Evolutionary conservation across 1,140 invertebrate species (phyloP), one percentile per base, ranked within the genome.

Genomic region (Arion vulgaris): DNA sequence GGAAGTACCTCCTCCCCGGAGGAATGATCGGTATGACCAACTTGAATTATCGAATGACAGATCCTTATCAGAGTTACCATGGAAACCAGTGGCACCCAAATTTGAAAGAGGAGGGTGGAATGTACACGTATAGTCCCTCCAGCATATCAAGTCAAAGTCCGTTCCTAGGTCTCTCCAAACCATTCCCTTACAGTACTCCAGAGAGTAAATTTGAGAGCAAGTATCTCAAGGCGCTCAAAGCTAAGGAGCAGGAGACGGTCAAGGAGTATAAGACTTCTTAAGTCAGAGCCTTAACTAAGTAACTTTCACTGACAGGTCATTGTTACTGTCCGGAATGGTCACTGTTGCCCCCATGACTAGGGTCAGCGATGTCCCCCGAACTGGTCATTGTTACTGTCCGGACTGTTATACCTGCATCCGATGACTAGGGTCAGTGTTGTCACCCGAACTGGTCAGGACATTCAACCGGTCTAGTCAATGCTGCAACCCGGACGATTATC

Each of bases 121-220:
- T 73, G 1, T 85, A 83, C 81, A 78, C 84, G 11, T 85, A 85
- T 74, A 66, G 57, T 11, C 69, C 73, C 17, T 51, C 84, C 45
- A 76, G 75, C 71, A 45, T 83, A 38, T 49, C 81, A 23, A 73
- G 83, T n/a, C 57, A 53, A 23, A 82, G 57, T 9, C 85, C 82
- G n/a, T 80, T 82, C 76, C 81, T 86, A 0, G 80, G 79, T 45
- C 41, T 85, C 28, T 79, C 82, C n/a, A 86, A 86, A 53, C 72
- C 85, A n/a, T 86, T 82, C 81, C 28, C 68, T n/a, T 83, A 80
- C 57, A 80, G 38, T 53, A 32, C 51, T 19, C 80, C 68, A 19
- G 74, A 71, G 32, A 39, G 38, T 26, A 49, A 72, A 28, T 68
- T 74, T 32, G 85, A 85, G 62, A 82, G 62, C 76, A 86, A 86